phyloP scores from a whole-genome alignment of 2,797 vertebrate genomes.

The Lithobates sylvaticus region DNA sequence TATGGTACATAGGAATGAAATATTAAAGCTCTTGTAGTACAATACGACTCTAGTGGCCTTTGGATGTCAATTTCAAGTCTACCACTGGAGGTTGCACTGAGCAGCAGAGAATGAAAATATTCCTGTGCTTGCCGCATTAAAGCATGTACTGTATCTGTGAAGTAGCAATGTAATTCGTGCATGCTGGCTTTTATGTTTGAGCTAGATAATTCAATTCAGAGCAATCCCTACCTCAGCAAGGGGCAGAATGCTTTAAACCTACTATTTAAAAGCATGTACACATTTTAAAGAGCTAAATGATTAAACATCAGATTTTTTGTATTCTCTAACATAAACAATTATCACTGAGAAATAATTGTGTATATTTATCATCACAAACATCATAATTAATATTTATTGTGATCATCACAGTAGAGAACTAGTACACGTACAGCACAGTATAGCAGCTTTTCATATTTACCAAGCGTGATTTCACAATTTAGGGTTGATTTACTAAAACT shows the following conservation, averaged over 20 bases:
- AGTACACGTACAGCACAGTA: not conserved
- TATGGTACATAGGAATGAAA: not conserved
- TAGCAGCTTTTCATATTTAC: too few relatives aligned
- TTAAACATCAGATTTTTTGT: not conserved
- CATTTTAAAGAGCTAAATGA: not conserved
- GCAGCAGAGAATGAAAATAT: not conserved
- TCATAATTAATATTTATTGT: not conserved
- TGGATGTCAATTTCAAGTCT: not conserved
- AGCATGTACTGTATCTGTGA: not conserved
- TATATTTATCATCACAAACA: too few relatives aligned
- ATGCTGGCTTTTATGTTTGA: constrained; percentile 2
- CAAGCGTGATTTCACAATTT: too few relatives aligned
- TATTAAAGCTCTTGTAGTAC: not conserved
- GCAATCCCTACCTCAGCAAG: not conserved
- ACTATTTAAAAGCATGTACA: not conserved
- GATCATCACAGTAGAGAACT: too few relatives aligned
- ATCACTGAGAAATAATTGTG: not conserved
- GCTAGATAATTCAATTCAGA: not conserved
- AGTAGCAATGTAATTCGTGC: not conserved
- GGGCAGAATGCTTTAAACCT: not conserved
- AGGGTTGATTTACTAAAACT: too few relatives aligned
- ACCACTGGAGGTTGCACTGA: constrained; percentile 8
- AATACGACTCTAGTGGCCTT: not conserved
- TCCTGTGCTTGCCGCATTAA: not conserved
- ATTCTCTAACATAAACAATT: not conserved